Percentiles rank a stretch among this genome's conserved stretches.
Evolutionary conservation across 2,797 vertebrate genomes (phyloP).

Genomic region (Xyrichtys novacula): DNA sequence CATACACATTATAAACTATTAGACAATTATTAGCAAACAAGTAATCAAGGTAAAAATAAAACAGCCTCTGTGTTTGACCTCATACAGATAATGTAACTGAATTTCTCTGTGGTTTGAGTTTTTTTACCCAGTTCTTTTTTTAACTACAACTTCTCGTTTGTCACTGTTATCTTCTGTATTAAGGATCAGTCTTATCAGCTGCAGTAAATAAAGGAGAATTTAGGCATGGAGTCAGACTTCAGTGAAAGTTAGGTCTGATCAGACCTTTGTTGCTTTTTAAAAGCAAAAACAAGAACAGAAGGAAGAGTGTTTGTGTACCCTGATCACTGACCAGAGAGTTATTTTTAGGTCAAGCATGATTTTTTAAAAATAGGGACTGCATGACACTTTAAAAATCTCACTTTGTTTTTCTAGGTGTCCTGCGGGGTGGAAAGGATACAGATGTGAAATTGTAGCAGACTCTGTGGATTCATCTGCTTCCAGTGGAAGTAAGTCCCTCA

Average conservation of each 20-base stretch:
- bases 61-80: background rate
- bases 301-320: background rate
- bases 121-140: too few relatives aligned
- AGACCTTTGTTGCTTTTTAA: too few relatives aligned
- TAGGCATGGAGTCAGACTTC: too few relatives aligned
- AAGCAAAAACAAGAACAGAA: too few relatives aligned
- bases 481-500: conserved; percentile 84
- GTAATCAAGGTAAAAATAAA: background rate
- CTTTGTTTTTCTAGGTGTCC: conserved; percentile 84
- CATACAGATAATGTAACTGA: too few relatives aligned
- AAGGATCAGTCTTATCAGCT: too few relatives aligned
- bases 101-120: too few relatives aligned
- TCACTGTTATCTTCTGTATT: too few relatives aligned
- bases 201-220: too few relatives aligned
- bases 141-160: too few relatives aligned
- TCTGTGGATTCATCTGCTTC: conserved; percentile 77
- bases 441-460: conserved; percentile 81
- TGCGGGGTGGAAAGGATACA: conserved; percentile 84
- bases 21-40: background rate
- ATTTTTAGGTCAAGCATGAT: too few relatives aligned
- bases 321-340: background rate
- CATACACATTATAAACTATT: background rate
- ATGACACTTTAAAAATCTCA: background rate
- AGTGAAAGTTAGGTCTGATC: too few relatives aligned
- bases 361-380: background rate